Conservation (phyloP, 2,888 invertebrate species). For the Microplitis manilae region DNA sequence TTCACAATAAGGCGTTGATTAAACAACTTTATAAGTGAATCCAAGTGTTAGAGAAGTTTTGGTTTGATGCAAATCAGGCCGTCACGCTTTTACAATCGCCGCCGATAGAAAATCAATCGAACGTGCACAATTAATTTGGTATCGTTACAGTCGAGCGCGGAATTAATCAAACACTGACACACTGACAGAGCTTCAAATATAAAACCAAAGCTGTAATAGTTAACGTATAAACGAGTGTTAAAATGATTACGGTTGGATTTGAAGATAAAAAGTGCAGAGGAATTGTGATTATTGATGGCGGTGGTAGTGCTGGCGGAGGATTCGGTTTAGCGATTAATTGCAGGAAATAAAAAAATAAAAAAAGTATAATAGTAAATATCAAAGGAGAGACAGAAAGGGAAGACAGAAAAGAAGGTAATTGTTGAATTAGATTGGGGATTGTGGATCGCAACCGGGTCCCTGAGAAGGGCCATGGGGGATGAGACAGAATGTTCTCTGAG, state of each 20-base stretch:
- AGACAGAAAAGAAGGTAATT: not conserved
- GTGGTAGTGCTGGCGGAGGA: not conserved
- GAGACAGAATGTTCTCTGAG: conserved; percentile 74
- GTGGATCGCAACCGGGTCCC: conserved; percentile 41
- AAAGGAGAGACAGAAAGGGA: not conserved
- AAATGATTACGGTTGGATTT: not conserved
- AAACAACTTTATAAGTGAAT: not conserved
- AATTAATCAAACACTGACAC: not conserved
- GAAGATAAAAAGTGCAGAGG: not conserved
- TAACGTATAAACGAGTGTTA: not conserved
- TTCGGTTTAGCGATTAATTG: not conserved
- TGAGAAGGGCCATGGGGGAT: conserved; percentile 67
- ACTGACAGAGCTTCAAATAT: conserved; percentile 19
- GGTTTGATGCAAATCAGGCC: conserved; percentile 14
- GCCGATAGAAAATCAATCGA: conserved; percentile 6
- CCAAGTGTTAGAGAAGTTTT: conserved; percentile 2
- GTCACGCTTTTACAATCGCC: conserved; percentile 19
- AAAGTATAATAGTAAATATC: not conserved
- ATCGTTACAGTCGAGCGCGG: conserved; percentile 21
- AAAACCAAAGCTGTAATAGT: conserved; percentile 1
- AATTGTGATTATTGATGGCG: conserved; percentile 3
- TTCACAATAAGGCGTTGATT: too few relatives aligned
- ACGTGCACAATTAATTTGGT: conserved; percentile 20
- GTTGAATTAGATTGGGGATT: not conserved
- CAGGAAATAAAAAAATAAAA: not conserved